Evolutionary conservation across 2,888 invertebrate species (phyloP).

Genomic region (Piscicola geometra): DNA sequence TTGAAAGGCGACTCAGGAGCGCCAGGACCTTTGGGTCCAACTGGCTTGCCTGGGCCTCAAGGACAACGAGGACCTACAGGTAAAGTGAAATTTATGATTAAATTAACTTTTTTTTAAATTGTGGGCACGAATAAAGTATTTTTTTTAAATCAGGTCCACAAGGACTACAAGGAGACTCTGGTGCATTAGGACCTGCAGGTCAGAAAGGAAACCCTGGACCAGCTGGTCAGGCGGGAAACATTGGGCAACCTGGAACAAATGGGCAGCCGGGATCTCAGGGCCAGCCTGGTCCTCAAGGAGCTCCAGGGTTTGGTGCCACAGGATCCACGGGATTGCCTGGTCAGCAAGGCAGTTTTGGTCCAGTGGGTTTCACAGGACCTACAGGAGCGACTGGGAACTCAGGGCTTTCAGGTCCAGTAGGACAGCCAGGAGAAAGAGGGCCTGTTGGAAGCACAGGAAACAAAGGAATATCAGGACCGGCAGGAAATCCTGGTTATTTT

Average conservation of each 20-base stretch:
- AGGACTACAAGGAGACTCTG: constrained; percentile 37
- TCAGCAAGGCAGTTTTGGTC: constrained; percentile 55
- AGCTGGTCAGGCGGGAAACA: constrained; percentile 47
- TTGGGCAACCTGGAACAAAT: constrained; percentile 43
- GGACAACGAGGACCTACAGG: constrained; percentile 34
- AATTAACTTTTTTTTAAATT: too few relatives aligned
- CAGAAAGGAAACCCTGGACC: constrained; percentile 42
- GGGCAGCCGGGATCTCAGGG: constrained; percentile 38
- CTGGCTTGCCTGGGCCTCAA: constrained; percentile 33
- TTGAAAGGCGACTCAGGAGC: constrained; percentile 33
- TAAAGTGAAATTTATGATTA: neutral
- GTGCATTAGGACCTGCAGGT: constrained; percentile 34
- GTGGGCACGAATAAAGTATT: too few relatives aligned
- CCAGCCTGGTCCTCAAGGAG: constrained; percentile 35
- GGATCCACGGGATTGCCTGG: constrained; percentile 51
- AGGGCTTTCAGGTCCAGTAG: constrained; percentile 28
- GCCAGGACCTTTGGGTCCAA: constrained; percentile 29
- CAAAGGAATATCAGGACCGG: constrained; percentile 30
- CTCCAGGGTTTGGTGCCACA: constrained; percentile 31
- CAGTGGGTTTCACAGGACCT: constrained; percentile 35
- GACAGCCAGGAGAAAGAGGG: constrained; percentile 54
- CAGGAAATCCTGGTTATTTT: constrained; percentile 32
- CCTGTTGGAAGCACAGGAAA: constrained; percentile 29
- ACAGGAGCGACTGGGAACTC: constrained; percentile 16
- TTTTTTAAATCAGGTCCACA: constrained; percentile 2